These are phyloP conservation scores for Tanytarsus gracilentus DNA, from an alignment of 2,888 invertebrate genomes.

Conservation along the genomic window DNA sequence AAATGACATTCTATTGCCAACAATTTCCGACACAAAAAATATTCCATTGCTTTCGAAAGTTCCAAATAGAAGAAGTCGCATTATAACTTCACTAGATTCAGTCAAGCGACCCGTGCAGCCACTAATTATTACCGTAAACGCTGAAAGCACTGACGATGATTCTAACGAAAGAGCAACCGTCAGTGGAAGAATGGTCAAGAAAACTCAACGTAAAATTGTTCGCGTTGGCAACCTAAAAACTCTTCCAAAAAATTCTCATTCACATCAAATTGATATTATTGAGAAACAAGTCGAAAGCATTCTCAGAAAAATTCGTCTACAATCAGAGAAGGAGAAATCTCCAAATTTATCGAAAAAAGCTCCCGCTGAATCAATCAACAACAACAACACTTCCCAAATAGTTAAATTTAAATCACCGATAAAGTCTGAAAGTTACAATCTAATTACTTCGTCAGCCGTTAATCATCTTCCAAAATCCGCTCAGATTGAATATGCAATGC, in stretches of 20 bases:
- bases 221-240: neutral
- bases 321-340: neutral
- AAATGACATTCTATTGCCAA: neutral
- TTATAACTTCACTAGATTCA: slow-evolving; percentile 13
- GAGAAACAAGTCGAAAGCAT: neutral
- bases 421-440: neutral
- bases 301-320: neutral
- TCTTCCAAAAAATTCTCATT: too few relatives aligned
- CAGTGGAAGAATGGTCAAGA: neutral
- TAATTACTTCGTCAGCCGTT: neutral
- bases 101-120: neutral
- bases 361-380: neutral
- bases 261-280: too few relatives aligned
- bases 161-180: too few relatives aligned
- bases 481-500: slow-evolving; percentile 40
- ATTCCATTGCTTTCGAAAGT: slow-evolving; percentile 1
- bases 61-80: neutral
- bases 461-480: slow-evolving; percentile 40
- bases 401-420: neutral
- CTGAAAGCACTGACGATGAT: neutral
- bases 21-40: slow-evolving; percentile 18
- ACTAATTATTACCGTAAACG: neutral
- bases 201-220: neutral
- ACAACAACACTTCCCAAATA: too few relatives aligned
- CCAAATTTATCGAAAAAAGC: neutral